Conservation (phyloP, 2,888 invertebrate species). For the Suillia variegata region DNA sequence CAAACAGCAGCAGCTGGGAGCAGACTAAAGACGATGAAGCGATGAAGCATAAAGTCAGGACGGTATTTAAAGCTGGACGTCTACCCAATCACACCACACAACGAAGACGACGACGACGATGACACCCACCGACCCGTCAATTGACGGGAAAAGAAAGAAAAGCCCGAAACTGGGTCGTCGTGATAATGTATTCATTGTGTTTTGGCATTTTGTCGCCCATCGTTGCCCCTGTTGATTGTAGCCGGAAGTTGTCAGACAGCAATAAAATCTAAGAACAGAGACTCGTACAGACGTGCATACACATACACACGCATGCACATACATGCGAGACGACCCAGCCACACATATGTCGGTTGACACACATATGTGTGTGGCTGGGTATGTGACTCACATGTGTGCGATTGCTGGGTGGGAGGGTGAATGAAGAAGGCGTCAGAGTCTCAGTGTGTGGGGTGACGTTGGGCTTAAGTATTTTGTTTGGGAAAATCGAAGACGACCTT, state of each 20-base stretch:
- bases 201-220: slow-evolving; percentile 23
- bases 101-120: too few relatives aligned
- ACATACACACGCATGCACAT: slow-evolving; percentile 1
- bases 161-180: slow-evolving; percentile 25
- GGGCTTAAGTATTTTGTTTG: slow-evolving; percentile 9
- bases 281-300: too few relatives aligned
- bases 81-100: too few relatives aligned
- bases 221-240: slow-evolving; percentile 6
- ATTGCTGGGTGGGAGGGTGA: slow-evolving; percentile 17
- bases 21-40: slow-evolving; percentile 14
- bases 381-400: slow-evolving; percentile 31
- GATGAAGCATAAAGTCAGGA: slow-evolving; percentile 16
- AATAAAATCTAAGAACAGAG: slow-evolving; percentile 53
- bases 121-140: background rate
- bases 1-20: background rate
- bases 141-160: background rate
- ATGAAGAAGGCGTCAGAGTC: slow-evolving; percentile 9
- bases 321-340: background rate
- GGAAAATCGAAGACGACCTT: slow-evolving; percentile 40
- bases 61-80: slow-evolving; percentile 20
- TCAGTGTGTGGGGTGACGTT: slow-evolving; percentile 13
- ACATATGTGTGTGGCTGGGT: slow-evolving; percentile 28
- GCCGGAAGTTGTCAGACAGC: slow-evolving; percentile 52
- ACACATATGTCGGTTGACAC: slow-evolving; percentile 36
- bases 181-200: slow-evolving; percentile 55